Percentiles rank a stretch among this genome's conserved stretches.
These are phyloP conservation scores for Aplocera efformata DNA, from an alignment of 2,888 invertebrate genomes.

Conservation along the genomic window DNA sequence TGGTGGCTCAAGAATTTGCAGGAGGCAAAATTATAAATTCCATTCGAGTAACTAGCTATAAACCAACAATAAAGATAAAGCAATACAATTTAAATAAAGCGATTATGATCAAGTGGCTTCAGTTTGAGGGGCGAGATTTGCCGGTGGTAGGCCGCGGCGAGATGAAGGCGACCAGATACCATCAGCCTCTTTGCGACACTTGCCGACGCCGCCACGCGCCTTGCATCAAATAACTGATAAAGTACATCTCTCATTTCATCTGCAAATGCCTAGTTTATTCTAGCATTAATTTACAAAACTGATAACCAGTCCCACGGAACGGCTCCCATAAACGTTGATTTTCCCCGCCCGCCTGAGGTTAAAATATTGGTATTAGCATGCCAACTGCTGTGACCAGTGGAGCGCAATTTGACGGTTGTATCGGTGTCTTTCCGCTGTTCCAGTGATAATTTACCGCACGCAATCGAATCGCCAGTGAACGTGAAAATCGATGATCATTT, in stretches of 20 bases:
- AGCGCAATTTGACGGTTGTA: constrained; percentile 41
- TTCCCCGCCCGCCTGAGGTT: constrained; percentile 12
- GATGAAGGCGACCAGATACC: constrained; percentile 63
- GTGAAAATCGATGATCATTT: constrained; percentile 62
- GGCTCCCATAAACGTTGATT: constrained; percentile 24
- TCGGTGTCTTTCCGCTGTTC: constrained; percentile 45
- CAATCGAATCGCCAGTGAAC: constrained; percentile 59
- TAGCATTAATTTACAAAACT: constrained; percentile 23
- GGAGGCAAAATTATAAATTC: constrained; percentile 25
- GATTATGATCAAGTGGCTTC: constrained; percentile 55
- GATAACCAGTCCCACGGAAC: constrained; percentile 23
- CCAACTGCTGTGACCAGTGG: constrained; percentile 43
- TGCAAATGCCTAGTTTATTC: constrained; percentile 37
- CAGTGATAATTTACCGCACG: constrained; percentile 51
- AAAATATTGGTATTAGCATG: constrained; percentile 25
- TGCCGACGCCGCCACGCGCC: constrained; percentile 61
- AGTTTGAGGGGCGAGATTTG: constrained; percentile 47
- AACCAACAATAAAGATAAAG: constrained; percentile 47
- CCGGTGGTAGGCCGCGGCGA: constrained; percentile 55
- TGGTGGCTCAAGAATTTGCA: constrained; percentile 5
- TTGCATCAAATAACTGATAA: constrained; percentile 69
- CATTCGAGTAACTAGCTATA: constrained; percentile 26
- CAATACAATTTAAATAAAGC: constrained; percentile 55
- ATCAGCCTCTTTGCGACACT: constrained; percentile 64
- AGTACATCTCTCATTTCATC: constrained; percentile 66